Percentiles rank a stretch among this genome's conserved stretches.
These are phyloP conservation scores for Hemicentrotus pulcherrimus DNA, from an alignment of 35 echinoderm and acorn worm species.

Conservation along the genomic window DNA sequence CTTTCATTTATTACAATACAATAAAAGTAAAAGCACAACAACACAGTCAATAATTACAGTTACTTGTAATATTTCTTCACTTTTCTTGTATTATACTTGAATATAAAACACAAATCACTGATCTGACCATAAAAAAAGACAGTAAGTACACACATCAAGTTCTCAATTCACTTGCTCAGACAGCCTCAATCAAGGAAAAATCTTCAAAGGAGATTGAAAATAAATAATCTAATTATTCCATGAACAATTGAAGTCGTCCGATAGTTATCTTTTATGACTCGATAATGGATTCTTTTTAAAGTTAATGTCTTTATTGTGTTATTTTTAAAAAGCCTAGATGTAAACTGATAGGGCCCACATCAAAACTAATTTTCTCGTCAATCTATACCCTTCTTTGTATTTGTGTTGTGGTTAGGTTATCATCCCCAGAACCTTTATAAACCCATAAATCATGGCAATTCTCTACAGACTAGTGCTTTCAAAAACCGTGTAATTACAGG, in stretches of 20 bases:
- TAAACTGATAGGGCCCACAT: not conserved
- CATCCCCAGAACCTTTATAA: not conserved
- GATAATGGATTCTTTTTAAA: not conserved
- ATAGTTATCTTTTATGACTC: too few species aligned
- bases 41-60: too few species aligned
- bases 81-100: too few species aligned
- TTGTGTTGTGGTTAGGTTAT: not conserved
- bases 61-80: too few species aligned
- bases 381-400: not conserved
- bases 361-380: not conserved
- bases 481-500: not conserved
- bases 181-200: not conserved
- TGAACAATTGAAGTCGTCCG: not conserved
- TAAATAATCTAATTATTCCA: not conserved
- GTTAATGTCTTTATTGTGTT: not conserved
- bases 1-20: too few species aligned
- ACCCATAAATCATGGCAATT: not conserved
- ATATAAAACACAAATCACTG: too few species aligned
- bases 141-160: not conserved
- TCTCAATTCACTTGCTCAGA: not conserved
- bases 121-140: too few species aligned
- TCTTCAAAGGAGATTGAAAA: not conserved
- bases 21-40: too few species aligned
- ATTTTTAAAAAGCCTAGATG: not conserved
- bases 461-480: not conserved